Evolutionary conservation across 2,888 invertebrate species (phyloP), one percentile per base, ranked within the genome.

Genomic region (Neoaliturus tenellus): DNA sequence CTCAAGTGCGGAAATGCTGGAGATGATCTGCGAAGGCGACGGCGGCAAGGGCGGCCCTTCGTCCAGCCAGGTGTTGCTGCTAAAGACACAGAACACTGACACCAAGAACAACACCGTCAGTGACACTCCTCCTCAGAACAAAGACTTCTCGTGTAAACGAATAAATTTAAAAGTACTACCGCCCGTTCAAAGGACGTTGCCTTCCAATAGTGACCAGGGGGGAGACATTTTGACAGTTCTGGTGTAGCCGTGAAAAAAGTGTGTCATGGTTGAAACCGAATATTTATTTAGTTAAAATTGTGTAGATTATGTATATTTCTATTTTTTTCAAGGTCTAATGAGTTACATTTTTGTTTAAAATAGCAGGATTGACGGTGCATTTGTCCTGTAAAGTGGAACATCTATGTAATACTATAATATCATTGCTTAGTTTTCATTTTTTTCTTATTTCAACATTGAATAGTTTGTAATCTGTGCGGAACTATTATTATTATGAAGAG

Each of bases 71-170:
- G 94, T 95, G 87, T 91, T 95, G 90, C 92, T 96, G 86, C 96
- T 96, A 91, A 97, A 97, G 91, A 95, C 96, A 85, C 96, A 96
- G 90, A 96, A 96, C 90, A 94, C 95, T 20, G 86, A 86, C 48
- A 85, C 85, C 23, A 86, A 87, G 90, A 93, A 95, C 88, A 96
- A 96, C 91, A 96, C 96, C 91, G 96, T 96, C 80, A 95, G 95
- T 85, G 94, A 94, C 71, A 90, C 85, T 25, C 90, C 90, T 20
- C 90, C 91, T 69, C 90, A 93, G 44, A 93, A 93, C 86, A 95
- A 96, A 92, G 95, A 95, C 92, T 95, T 95, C 89, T 95, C 94
- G 88, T 95, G 95, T 92, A 94, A 95, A 90, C 94, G 94, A 90
- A 93, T 94, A 87, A 94, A 94, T 90, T 89, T 92, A 87, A 91